phyloP scores from a whole-genome alignment of 2,888 invertebrate species.

The Blastobasis lacticolella region DNA sequence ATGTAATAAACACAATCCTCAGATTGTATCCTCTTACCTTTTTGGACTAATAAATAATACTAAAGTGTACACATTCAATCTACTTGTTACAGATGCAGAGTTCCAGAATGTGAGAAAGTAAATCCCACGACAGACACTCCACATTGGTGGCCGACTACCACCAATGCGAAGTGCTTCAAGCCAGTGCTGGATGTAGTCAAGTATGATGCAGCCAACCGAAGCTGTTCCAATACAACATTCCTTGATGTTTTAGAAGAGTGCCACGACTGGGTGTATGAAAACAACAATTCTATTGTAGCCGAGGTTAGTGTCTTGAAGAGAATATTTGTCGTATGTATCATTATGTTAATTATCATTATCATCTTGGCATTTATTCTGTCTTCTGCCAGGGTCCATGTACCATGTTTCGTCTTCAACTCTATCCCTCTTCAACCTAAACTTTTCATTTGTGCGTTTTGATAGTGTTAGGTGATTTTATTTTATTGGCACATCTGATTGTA shows the following conservation, averaged over 20 bases:
- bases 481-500: too few species aligned
- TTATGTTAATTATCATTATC: too few species aligned
- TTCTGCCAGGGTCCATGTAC: too few species aligned
- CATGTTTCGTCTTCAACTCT: too few species aligned
- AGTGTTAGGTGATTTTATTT: too few species aligned
- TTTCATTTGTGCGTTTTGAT: too few species aligned
- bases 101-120: constrained; percentile 43
- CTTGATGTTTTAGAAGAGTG: constrained; percentile 36
- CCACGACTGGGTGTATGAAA: constrained; percentile 51
- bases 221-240: constrained; percentile 40
- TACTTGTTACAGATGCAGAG: constrained; percentile 36
- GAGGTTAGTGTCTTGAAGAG: constrained; percentile 36
- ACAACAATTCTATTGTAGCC: constrained; percentile 44
- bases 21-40: too few species aligned
- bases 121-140: constrained; percentile 29
- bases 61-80: constrained; percentile 9
- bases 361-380: too few species aligned
- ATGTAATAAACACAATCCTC: too few species aligned
- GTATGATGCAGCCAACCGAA: constrained; percentile 24
- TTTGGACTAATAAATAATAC: neutral
- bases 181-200: constrained; percentile 31
- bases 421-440: too few species aligned
- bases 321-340: too few species aligned
- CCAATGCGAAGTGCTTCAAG: constrained; percentile 37
- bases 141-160: constrained; percentile 45